Conservation (phyloP, 2,113 vertebrate genomes). For the Danionella cerebrum region DNA sequence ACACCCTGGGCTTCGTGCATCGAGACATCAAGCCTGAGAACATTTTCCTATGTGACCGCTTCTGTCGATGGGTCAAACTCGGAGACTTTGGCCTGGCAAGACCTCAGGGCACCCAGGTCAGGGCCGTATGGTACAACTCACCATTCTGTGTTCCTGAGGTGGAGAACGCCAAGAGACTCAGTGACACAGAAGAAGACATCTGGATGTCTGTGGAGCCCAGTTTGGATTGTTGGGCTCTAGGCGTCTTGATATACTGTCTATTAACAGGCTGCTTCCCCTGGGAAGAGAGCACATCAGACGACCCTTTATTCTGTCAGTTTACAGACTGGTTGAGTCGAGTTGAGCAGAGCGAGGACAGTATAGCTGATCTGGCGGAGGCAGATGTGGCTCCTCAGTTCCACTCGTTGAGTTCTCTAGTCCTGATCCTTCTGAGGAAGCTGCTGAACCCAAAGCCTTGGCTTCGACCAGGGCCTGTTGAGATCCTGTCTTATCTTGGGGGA, state of each 20-base stretch:
- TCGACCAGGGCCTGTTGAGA: slow-evolving; percentile 69
- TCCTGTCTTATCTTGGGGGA: slow-evolving; percentile 68
- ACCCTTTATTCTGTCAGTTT: slow-evolving; percentile 67
- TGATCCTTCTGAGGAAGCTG: slow-evolving; percentile 71
- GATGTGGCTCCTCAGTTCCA: slow-evolving; percentile 63
- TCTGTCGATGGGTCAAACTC: slow-evolving; percentile 78
- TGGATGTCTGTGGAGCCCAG: slow-evolving; percentile 69
- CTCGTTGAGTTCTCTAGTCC: slow-evolving; percentile 57
- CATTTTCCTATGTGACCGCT: slow-evolving; percentile 77
- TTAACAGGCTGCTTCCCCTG: slow-evolving; percentile 81
- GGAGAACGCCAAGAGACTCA: slow-evolving; percentile 50
- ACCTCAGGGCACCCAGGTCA: slow-evolving; percentile 57
- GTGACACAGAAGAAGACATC: slow-evolving; percentile 41
- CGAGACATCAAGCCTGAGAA: slow-evolving; percentile 91
- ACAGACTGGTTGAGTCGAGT: slow-evolving; percentile 66
- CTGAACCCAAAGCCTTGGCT: slow-evolving; percentile 68
- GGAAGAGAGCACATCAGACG: slow-evolving; percentile 67
- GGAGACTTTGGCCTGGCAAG: slow-evolving; percentile 80
- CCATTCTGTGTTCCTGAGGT: slow-evolving; percentile 82
- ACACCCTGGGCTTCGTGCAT: slow-evolving; percentile 79
- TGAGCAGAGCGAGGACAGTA: slow-evolving; percentile 33
- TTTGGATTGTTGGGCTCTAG: slow-evolving; percentile 83
- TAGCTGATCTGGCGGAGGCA: background rate
- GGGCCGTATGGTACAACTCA: slow-evolving; percentile 69
- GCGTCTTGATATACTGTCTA: slow-evolving; percentile 76